Conservation (phyloP, 2,113 vertebrate genomes). For the Microtus montanus region DNA sequence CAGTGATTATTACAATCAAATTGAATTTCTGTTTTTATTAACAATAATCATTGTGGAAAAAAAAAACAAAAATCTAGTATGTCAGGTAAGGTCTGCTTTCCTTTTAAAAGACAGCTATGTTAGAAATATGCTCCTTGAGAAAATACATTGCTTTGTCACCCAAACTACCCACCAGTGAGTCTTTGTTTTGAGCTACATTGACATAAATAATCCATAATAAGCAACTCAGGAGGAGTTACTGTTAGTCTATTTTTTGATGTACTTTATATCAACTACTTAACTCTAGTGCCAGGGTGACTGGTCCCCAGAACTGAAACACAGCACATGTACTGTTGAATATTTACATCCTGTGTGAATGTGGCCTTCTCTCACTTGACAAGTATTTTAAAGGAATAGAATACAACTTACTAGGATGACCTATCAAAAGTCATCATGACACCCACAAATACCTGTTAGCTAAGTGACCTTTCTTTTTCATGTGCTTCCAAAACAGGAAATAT, state of each 20-base stretch:
- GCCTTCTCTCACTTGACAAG: background rate
- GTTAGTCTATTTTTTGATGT: background rate
- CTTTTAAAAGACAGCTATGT: background rate
- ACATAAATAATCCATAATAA: background rate
- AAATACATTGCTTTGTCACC: background rate
- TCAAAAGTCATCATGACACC: background rate
- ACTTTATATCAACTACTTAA: constrained; percentile 24
- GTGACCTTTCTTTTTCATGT: background rate
- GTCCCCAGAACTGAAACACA: background rate
- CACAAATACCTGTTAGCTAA: background rate
- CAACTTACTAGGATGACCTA: background rate
- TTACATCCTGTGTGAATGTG: background rate
- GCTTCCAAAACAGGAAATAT: background rate
- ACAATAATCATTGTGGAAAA: background rate
- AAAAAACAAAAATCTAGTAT: background rate
- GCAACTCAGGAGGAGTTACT: background rate
- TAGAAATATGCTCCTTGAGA: background rate
- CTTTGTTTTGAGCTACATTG: constrained; percentile 16
- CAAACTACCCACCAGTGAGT: background rate
- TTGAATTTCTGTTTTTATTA: constrained; percentile 18
- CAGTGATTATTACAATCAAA: constrained; percentile 9
- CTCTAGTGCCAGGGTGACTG: background rate
- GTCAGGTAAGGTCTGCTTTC: background rate
- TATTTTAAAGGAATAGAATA: background rate
- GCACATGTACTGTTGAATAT: background rate